Percentiles rank a stretch among this genome's conserved stretches.
These are phyloP conservation scores for Laticauda colubrina DNA, from an alignment of 2,113 vertebrate genomes.

Conservation along the genomic window DNA sequence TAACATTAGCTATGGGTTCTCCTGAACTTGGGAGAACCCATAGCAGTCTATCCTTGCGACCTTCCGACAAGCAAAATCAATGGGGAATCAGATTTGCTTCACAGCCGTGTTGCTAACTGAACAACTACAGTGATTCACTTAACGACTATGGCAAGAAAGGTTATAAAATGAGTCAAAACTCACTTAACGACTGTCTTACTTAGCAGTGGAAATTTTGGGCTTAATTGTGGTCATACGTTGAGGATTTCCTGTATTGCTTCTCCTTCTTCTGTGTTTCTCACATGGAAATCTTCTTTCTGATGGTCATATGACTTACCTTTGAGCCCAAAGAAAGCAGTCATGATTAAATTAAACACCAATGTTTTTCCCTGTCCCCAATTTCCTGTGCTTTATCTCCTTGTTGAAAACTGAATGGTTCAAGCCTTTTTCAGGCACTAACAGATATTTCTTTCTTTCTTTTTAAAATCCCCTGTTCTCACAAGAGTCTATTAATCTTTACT, in stretches of 20 bases:
- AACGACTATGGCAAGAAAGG: too few species aligned
- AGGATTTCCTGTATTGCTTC: slow-evolving; percentile 45
- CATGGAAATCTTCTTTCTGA: slow-evolving; percentile 58
- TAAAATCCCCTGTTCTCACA: slow-evolving; percentile 21
- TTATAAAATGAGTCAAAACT: too few species aligned
- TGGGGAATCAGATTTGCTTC: too few species aligned
- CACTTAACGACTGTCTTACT: too few species aligned
- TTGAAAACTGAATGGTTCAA: slow-evolving; percentile 50
- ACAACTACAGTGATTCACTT: too few species aligned
- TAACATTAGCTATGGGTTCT: too few species aligned
- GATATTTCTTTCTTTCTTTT: neutral
- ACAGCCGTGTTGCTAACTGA: too few species aligned
- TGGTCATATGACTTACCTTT: slow-evolving; percentile 52
- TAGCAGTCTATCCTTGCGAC: neutral
- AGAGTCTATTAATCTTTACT: slow-evolving; percentile 59
- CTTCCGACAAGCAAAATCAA: neutral
- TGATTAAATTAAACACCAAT: slow-evolving; percentile 62
- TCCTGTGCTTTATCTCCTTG: slow-evolving; percentile 58
- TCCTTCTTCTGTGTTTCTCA: slow-evolving; percentile 52
- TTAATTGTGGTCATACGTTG: neutral
- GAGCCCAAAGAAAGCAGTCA: slow-evolving; percentile 58
- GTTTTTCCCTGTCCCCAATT: slow-evolving; percentile 45
- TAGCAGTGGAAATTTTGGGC: too few species aligned
- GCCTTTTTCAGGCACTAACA: slow-evolving; percentile 40
- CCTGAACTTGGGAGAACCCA: too few species aligned